These are phyloP conservation scores for Cryptomyrus ogoouensis DNA, from an alignment of 2,113 vertebrate genomes.

Conservation along the genomic window DNA sequence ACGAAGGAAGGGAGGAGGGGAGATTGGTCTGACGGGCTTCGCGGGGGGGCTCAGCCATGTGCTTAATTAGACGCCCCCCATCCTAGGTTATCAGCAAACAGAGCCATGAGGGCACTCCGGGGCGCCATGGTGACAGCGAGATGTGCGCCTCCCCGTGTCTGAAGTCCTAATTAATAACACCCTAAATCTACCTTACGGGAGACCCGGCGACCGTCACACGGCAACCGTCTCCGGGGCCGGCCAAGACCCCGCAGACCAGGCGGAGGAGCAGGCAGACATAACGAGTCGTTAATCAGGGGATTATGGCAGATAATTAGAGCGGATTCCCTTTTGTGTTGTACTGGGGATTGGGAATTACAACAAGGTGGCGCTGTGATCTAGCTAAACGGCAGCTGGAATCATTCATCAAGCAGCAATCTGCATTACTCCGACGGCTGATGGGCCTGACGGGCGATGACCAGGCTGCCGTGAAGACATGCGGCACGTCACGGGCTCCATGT, in stretches of 20 bases:
- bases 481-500: neutral
- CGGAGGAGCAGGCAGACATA: constrained; percentile 20
- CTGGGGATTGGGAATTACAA: constrained; percentile 28
- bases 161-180: constrained; percentile 69
- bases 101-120: neutral
- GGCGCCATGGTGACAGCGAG: constrained; percentile 27
- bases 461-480: neutral
- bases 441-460: constrained; percentile 14
- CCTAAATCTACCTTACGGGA: constrained; percentile 63
- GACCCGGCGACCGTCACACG: constrained; percentile 27
- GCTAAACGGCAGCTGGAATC: constrained; percentile 35
- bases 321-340: constrained; percentile 19
- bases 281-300: constrained; percentile 44
- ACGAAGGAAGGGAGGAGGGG: neutral
- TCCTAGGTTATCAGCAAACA: neutral
- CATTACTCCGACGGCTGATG: constrained; percentile 30
- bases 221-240: neutral
- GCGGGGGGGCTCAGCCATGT: neutral
- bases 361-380: constrained; percentile 14
- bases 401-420: constrained; percentile 33
- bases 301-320: constrained; percentile 40
- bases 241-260: neutral
- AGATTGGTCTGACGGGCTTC: neutral
- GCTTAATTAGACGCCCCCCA: constrained; percentile 2
- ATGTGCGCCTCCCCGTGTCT: constrained; percentile 38